phyloP scores from a whole-genome alignment of 2,888 invertebrate genomes.

The Idaea straminata region DNA sequence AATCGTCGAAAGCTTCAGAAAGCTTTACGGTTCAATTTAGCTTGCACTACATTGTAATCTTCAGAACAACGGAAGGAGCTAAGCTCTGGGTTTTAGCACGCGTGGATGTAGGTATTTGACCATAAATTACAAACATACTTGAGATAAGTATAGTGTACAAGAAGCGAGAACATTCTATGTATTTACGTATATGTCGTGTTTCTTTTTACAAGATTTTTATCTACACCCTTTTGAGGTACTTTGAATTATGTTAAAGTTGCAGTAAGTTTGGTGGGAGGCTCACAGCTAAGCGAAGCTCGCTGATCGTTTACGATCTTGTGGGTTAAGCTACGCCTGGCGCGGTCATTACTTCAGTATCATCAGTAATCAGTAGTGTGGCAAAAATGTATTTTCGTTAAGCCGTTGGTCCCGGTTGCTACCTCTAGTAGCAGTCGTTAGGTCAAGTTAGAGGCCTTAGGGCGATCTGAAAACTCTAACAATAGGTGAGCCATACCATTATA shows the following conservation, averaged over 20 bases:
- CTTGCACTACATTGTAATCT: background rate
- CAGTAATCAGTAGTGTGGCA: too few species aligned
- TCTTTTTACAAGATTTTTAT: background rate
- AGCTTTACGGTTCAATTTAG: background rate
- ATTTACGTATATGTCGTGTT: background rate
- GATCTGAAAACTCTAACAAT: too few species aligned
- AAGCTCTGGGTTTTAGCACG: conserved; percentile 36
- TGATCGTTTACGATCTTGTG: too few species aligned
- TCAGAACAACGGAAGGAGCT: conserved; percentile 10
- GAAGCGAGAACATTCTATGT: background rate
- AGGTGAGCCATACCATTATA: too few species aligned
- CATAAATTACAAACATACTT: conserved; percentile 48
- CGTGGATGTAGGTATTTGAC: conserved; percentile 40
- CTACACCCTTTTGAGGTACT: background rate
- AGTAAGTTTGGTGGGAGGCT: background rate
- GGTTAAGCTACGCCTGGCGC: too few species aligned
- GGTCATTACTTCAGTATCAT: too few species aligned
- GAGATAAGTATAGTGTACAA: conserved; percentile 29
- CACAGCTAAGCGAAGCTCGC: too few species aligned
- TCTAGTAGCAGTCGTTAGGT: too few species aligned
- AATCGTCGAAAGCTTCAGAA: background rate
- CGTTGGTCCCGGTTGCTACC: too few species aligned
- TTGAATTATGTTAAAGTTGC: background rate
- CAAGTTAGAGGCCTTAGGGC: too few species aligned
- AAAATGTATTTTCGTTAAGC: too few species aligned